These are phyloP conservation scores for Hirtodrosophila confusa DNA, from an alignment of 2,888 invertebrate genomes.

Conservation along the genomic window DNA sequence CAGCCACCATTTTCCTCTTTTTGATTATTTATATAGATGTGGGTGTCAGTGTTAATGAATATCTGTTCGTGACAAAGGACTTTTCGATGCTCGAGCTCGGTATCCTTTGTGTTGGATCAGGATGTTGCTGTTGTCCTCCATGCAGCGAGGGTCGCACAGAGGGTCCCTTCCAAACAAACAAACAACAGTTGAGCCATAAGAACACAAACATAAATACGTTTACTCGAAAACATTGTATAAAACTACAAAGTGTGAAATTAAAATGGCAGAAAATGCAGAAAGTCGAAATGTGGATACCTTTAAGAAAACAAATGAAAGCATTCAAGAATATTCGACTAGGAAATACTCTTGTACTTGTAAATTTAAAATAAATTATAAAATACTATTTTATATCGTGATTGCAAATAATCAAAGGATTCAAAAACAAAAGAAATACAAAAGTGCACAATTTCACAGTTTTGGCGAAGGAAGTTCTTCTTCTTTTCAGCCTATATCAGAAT, in stretches of 20 bases:
- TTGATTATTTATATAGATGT: constrained; percentile 6
- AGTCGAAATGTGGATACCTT: no score
- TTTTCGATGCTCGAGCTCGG: constrained; percentile 18
- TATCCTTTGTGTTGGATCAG: constrained; percentile 23
- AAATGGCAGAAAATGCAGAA: constrained; percentile 19
- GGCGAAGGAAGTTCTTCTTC: no score
- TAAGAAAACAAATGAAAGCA: constrained; percentile 6
- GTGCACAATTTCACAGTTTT: no score
- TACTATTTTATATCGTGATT: no score
- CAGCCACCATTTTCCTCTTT: constrained; percentile 17
- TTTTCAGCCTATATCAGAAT: no score
- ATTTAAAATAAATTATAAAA: no score
- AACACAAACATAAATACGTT: constrained; percentile 29
- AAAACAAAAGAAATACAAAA: no score
- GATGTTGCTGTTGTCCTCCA: constrained; percentile 1
- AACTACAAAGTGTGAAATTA: constrained; percentile 55
- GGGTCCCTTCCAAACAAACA: constrained; percentile 9
- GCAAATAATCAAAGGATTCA: no score
- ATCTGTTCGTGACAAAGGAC: constrained; percentile 35
- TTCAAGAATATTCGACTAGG: neutral
- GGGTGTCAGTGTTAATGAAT: constrained; percentile 30
- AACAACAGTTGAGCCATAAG: constrained; percentile 57
- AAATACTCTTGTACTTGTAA: no score
- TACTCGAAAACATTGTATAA: constrained; percentile 19
- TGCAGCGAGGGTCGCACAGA: constrained; percentile 2